These are phyloP conservation scores for Palythoa grandis DNA, from an alignment of 92 coral and sea anemone species.

Conservation along the genomic window DNA sequence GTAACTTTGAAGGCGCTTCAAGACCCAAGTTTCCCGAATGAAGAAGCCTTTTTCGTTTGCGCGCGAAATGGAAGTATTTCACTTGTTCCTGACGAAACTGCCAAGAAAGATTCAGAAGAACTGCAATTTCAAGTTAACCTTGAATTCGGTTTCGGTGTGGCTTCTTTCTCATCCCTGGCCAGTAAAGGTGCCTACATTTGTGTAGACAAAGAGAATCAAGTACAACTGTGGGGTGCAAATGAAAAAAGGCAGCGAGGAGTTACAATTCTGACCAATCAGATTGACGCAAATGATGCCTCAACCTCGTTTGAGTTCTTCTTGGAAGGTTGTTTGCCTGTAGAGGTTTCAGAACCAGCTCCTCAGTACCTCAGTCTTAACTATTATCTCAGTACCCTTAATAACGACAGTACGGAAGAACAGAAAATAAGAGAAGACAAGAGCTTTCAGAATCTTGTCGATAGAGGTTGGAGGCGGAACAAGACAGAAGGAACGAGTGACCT, in stretches of 20 bases:
- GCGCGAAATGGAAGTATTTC: no score
- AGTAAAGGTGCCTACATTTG: constrained; percentile 39
- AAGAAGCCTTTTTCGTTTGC: no score
- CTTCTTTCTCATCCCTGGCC: constrained; percentile 39
- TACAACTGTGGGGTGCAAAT: constrained; percentile 21
- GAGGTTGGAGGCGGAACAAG: constrained; percentile 22
- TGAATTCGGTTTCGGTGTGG: constrained; percentile 64
- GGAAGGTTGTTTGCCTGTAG: constrained; percentile 43
- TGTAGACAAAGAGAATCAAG: constrained; percentile 44
- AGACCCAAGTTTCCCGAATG: no score
- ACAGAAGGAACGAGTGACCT: constrained; percentile 3
- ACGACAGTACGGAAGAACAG: not conserved
- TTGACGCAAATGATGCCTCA: not conserved
- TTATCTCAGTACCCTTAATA: constrained; percentile 57
- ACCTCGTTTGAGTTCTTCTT: constrained; percentile 43
- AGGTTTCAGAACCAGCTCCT: constrained; percentile 19
- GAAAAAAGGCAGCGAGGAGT: constrained; percentile 43
- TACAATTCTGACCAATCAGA: constrained; percentile 28
- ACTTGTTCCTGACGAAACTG: no score
- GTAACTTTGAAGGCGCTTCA: no score
- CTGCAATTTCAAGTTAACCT: constrained; percentile 49
- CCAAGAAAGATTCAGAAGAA: not conserved
- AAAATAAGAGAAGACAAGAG: constrained; percentile 43
- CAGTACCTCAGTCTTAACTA: constrained; percentile 58
- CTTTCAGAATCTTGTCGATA: constrained; percentile 38